Conservation (phyloP, 53 echinoderm and acorn worm species). For the Arbacia lixula region DNA sequence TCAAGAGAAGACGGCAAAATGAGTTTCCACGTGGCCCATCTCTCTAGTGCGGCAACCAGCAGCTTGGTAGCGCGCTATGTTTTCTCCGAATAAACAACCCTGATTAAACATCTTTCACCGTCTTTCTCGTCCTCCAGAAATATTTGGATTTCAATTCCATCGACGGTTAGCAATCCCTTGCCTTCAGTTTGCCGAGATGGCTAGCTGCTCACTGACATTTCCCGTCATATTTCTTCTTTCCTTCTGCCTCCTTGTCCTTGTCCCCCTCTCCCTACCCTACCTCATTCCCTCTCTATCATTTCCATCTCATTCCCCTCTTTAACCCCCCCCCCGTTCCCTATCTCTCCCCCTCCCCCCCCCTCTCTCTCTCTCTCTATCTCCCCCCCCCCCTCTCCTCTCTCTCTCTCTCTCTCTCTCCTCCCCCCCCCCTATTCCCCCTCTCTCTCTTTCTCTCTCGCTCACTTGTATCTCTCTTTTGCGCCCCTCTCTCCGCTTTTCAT, state of each 20-base stretch:
- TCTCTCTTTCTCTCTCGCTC: neutral
- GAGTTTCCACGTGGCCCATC: neutral
- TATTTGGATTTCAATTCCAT: constrained; percentile 58
- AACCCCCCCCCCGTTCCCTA: too few species aligned
- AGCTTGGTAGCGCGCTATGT: constrained; percentile 30
- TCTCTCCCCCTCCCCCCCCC: too few species aligned
- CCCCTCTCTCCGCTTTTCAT: neutral
- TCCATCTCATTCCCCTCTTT: too few species aligned
- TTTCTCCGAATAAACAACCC: constrained; percentile 51
- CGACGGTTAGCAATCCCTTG: constrained; percentile 16
- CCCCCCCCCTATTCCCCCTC: neutral
- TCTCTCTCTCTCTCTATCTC: too few species aligned
- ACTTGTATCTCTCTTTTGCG: constrained; percentile 20
- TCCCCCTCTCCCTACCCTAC: too few species aligned
- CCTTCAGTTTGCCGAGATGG: neutral
- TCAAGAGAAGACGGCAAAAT: too few species aligned
- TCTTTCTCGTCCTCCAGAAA: constrained; percentile 34
- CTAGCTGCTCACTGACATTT: neutral
- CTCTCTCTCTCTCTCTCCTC: neutral
- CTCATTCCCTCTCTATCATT: too few species aligned
- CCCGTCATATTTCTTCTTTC: too few species aligned
- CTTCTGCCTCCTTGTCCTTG: too few species aligned
- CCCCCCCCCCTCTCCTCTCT: constrained; percentile 8
- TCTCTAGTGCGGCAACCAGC: too few species aligned
- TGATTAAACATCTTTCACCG: constrained; percentile 59